These are phyloP conservation scores for Cettia cetti DNA, from an alignment of 2,113 vertebrate genomes.

Conservation along the genomic window DNA sequence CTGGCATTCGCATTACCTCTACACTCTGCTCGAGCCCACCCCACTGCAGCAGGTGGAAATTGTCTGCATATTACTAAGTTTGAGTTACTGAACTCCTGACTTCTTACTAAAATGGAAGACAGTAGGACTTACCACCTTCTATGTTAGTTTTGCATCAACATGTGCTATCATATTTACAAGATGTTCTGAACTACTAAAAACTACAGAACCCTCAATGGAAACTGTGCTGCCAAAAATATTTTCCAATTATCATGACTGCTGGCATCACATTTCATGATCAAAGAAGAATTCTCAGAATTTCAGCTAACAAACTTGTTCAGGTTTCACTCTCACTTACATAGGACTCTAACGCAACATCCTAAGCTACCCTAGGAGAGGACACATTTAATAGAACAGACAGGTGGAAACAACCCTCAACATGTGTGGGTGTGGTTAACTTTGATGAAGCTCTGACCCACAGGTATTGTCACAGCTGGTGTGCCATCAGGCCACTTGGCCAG, in stretches of 20 bases:
- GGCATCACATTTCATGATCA: not conserved
- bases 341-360: not conserved
- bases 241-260: not conserved
- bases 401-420: not conserved
- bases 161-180: not conserved
- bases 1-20: accelerated
- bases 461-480: not conserved
- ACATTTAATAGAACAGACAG: not conserved
- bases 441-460: not conserved
- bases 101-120: not conserved
- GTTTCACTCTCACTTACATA: constrained; percentile 57
- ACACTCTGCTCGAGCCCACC: not conserved
- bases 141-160: not conserved
- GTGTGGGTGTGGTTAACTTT: not conserved
- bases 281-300: constrained; percentile 47
- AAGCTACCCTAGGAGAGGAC: not conserved
- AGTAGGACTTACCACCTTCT: not conserved
- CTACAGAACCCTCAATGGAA: not conserved
- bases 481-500: not conserved
- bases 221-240: constrained; percentile 12
- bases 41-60: not conserved
- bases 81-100: not conserved
- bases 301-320: not conserved
- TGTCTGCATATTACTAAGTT: accelerated
- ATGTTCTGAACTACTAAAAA: not conserved